Evolutionary conservation across 1,140 invertebrate species (phyloP).

Genomic region (Paralvinella palmiformis): DNA sequence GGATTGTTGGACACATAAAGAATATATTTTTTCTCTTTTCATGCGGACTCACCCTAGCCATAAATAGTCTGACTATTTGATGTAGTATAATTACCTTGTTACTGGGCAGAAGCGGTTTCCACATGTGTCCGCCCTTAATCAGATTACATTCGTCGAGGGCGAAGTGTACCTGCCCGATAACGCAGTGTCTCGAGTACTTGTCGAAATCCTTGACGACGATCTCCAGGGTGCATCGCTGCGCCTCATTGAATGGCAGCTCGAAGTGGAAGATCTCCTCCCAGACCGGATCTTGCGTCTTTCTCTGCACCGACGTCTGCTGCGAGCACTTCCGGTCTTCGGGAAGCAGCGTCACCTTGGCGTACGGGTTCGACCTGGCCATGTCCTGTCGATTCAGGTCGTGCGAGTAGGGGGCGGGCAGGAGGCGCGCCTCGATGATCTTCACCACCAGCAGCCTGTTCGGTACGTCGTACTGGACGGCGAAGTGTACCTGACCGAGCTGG

Average conservation of each 20-base stretch:
- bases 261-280: slow-evolving; percentile 48
- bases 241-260: slow-evolving; percentile 41
- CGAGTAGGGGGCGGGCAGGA: slow-evolving; percentile 45
- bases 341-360: slow-evolving; percentile 44
- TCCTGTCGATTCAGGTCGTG: slow-evolving; percentile 48
- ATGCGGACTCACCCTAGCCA: too few relatives aligned
- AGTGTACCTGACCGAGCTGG: slow-evolving; percentile 47
- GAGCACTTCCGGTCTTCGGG: slow-evolving; percentile 43
- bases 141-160: slow-evolving; percentile 40
- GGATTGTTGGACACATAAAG: too few relatives aligned
- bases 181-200: slow-evolving; percentile 45
- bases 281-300: slow-evolving; percentile 42
- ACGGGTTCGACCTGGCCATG: slow-evolving; percentile 51
- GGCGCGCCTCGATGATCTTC: slow-evolving; percentile 49
- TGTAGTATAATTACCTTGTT: slow-evolving; percentile 1
- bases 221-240: slow-evolving; percentile 33
- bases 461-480: slow-evolving; percentile 49
- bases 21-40: too few relatives aligned
- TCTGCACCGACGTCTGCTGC: slow-evolving; percentile 45
- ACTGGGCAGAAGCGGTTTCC: slow-evolving; percentile 49
- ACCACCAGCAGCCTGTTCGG: slow-evolving; percentile 42
- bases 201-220: slow-evolving; percentile 49
- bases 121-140: slow-evolving; percentile 51
- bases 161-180: slow-evolving; percentile 43
- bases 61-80: too few relatives aligned